Percentiles rank a stretch among this genome's conserved stretches.
Conservation (phyloP, 2,888 invertebrate species). For the Myopa testacea region DNA sequence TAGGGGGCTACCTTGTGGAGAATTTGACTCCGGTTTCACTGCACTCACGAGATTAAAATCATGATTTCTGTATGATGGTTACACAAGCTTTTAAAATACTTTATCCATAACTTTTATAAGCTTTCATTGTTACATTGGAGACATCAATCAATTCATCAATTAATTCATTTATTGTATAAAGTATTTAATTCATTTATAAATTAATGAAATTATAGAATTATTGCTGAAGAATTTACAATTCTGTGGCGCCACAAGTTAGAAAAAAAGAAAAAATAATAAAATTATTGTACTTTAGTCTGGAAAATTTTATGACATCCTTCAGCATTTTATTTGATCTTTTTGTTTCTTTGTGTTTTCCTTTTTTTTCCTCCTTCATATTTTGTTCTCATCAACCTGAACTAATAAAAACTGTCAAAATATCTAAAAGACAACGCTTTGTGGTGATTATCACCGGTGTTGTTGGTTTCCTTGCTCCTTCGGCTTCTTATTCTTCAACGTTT, state of each 20-base stretch:
- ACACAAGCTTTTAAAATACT: no score
- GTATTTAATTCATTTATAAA: no score
- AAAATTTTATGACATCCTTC: background rate
- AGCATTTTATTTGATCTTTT: background rate
- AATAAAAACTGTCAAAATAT: constrained; percentile 59
- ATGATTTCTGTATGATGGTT: no score
- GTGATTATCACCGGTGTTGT: background rate
- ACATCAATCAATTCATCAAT: no score
- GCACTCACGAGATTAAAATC: no score
- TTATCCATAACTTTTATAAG: no score
- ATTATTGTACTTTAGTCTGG: background rate
- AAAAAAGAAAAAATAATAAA: background rate
- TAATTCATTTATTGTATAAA: no score
- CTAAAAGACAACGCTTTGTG: constrained; percentile 41
- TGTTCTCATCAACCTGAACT: constrained; percentile 52
- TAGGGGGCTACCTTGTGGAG: no score
- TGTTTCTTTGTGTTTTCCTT: background rate
- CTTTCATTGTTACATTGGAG: no score
- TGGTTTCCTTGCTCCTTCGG: background rate
- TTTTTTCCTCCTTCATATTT: constrained; percentile 25
- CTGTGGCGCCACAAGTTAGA: background rate
- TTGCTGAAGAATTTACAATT: background rate
- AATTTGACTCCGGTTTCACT: no score
- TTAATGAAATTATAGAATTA: no score
- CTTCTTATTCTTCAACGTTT: background rate